Evolutionary conservation across 2,888 invertebrate species (phyloP).

Genomic region (Thera britannica): DNA sequence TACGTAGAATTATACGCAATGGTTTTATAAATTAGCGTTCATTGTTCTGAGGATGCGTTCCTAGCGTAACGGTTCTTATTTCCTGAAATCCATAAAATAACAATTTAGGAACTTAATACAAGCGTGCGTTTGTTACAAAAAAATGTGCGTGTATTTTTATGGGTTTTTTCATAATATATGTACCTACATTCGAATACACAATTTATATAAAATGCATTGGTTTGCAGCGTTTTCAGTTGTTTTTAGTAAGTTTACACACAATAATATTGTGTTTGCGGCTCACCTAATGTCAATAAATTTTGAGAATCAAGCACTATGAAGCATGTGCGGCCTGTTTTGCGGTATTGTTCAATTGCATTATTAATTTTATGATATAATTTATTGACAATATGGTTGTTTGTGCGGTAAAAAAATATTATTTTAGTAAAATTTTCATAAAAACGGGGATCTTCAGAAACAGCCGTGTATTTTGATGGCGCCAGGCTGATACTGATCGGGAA

Average conservation of each 20-base stretch:
- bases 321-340: background rate
- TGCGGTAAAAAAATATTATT: background rate
- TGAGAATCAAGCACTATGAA: background rate
- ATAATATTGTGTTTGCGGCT: no score
- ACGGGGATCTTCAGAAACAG: background rate
- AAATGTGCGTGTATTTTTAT: background rate
- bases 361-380: no score
- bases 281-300: background rate
- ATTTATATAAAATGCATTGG: no score
- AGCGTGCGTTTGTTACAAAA: background rate
- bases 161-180: background rate
- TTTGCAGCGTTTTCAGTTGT: no score
- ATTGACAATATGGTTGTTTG: no score
- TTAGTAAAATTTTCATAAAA: background rate
- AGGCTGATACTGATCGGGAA: background rate
- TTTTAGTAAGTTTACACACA: no score
- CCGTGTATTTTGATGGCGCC: background rate
- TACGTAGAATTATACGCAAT: slow-evolving; percentile 39
- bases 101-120: background rate
- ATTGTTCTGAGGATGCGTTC: slow-evolving; percentile 18
- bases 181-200: no score
- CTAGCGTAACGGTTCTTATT: slow-evolving; percentile 17
- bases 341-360: no score
- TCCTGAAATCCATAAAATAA: slow-evolving; percentile 6
- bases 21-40: slow-evolving; percentile 37